phyloP scores from a whole-genome alignment of 2,888 invertebrate species.

The Ectropis crepuscularia region DNA sequence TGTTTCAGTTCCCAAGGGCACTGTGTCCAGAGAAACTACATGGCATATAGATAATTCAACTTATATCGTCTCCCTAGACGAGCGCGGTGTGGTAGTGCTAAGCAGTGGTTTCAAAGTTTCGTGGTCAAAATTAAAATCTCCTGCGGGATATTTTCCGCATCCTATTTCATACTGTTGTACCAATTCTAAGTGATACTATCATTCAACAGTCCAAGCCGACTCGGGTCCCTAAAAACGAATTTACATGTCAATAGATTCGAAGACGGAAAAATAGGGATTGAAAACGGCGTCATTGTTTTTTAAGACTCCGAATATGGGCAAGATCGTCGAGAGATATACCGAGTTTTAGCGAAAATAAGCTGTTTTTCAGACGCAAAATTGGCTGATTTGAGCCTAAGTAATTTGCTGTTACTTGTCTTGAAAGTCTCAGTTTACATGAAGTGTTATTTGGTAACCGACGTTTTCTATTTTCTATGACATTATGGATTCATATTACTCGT shows the following conservation, averaged over 20 bases:
- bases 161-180: constrained; percentile 6
- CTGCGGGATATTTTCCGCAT: no score
- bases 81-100: no score
- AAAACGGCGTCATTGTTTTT: constrained; percentile 42
- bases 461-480: constrained; percentile 12
- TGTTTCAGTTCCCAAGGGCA: no score
- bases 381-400: constrained; percentile 10
- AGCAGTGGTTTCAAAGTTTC: not conserved
- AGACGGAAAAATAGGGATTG: constrained; percentile 36
- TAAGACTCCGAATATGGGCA: constrained; percentile 22
- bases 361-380: constrained; percentile 17
- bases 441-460: constrained; percentile 17
- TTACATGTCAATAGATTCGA: constrained; percentile 45
- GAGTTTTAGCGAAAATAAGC: constrained; percentile 19
- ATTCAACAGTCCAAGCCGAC: constrained; percentile 6
- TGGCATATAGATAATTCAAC: no score
- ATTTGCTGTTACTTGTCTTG: constrained; percentile 14
- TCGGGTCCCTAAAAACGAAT: constrained; percentile 33
- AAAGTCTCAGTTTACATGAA: constrained; percentile 14
- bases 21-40: no score
- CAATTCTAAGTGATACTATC: constrained; percentile 4
- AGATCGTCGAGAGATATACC: constrained; percentile 1
- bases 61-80: no score
- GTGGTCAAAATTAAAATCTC: not conserved
- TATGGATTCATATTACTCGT: constrained; percentile 1